Percentiles rank a stretch among this genome's conserved stretches.
phyloP scores from a whole-genome alignment of 92 coral and sea anemone genomes.

The Epizoanthus illoricatus region DNA sequence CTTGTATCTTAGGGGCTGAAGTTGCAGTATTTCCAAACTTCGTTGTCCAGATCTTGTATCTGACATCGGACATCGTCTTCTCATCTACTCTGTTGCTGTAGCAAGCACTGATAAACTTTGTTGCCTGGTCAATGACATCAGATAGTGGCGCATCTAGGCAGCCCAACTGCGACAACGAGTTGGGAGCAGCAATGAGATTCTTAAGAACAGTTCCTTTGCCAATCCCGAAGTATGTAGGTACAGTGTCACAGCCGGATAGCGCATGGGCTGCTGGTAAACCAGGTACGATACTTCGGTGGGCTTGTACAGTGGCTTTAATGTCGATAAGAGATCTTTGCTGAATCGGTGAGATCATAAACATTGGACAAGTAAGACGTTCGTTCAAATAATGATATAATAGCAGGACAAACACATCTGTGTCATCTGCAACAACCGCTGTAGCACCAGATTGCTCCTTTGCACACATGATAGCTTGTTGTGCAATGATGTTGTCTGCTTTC shows the following conservation, averaged over 20 bases:
- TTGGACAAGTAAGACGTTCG: slow-evolving; percentile 52
- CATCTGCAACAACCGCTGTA: slow-evolving; percentile 61
- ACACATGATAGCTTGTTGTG: slow-evolving; percentile 69
- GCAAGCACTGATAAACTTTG: slow-evolving; percentile 51
- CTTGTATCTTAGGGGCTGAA: slow-evolving; percentile 52
- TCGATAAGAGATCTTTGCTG: slow-evolving; percentile 61
- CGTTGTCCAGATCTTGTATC: slow-evolving; percentile 53
- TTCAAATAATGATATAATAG: slow-evolving; percentile 64
- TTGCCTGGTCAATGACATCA: slow-evolving; percentile 57
- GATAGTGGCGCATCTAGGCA: slow-evolving; percentile 39
- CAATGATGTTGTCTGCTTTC: slow-evolving; percentile 68
- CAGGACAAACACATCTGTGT: slow-evolving; percentile 71
- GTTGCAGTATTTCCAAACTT: slow-evolving; percentile 60
- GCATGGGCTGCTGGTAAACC: slow-evolving; percentile 63
- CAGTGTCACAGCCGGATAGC: slow-evolving; percentile 75
- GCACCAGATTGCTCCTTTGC: slow-evolving; percentile 57
- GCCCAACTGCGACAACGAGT: slow-evolving; percentile 53
- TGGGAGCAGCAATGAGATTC: slow-evolving; percentile 54
- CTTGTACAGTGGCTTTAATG: slow-evolving; percentile 65
- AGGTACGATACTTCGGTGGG: slow-evolving; percentile 55
- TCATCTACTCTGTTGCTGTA: slow-evolving; percentile 38
- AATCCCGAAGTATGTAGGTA: slow-evolving; percentile 64
- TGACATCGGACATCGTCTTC: slow-evolving; percentile 51
- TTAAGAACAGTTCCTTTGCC: slow-evolving; percentile 71
- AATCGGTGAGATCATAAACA: slow-evolving; percentile 64